Base-by-base conservation (phyloP, 2,888 invertebrate genomes). In the Conus canariensis region DNA sequence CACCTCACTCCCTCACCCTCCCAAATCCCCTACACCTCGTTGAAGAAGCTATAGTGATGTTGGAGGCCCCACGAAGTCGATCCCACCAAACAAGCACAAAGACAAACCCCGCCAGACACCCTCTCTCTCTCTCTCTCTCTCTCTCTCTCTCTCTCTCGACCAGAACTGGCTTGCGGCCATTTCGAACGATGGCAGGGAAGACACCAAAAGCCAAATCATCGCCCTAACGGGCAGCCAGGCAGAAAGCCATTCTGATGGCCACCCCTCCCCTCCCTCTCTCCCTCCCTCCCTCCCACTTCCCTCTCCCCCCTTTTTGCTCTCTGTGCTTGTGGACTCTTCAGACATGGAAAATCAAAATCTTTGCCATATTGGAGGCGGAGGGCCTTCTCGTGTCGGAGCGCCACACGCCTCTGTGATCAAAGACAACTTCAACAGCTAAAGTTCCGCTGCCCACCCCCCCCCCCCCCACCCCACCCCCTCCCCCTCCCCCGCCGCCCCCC, bases 271-370 rank as follows among this genome's bases (percentile, higher is more conserved):
- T 45, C 45, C 45, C 45, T 45, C 45, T 3, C 45, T 45, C 45
- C 45, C 45, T 45, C 45, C 45, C 45, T 4, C 45, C 45, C 30
- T 2, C 30, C 45, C 45, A 45, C 45, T 45, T 45, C 4, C 45
- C 45, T 45, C 45, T 45, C 45, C 45, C 45, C 4, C 45, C 4
- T 4, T 45, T 45, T 45, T 45, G 45, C 45, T 45, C 45, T 45
- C 45, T 45, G 45, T 45, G 45, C 45, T 45, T 45, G 45, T 74
- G 22, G 9, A 5, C n/a, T 9, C 74, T 6, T 8, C 74, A 22
- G 74, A 74, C 74, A 74, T 74, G 74, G 45, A 74, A 74, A 74
- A 74, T 74, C 74, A 74, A 74, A 74, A 74, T 74, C 74, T n/a
- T n/a, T n/a, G 74, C 74, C 74, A 74, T 74, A 74, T 74, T 74